Base-by-base conservation (phyloP, 2,888 invertebrate species). In the Drosophila pegasa region DNA sequence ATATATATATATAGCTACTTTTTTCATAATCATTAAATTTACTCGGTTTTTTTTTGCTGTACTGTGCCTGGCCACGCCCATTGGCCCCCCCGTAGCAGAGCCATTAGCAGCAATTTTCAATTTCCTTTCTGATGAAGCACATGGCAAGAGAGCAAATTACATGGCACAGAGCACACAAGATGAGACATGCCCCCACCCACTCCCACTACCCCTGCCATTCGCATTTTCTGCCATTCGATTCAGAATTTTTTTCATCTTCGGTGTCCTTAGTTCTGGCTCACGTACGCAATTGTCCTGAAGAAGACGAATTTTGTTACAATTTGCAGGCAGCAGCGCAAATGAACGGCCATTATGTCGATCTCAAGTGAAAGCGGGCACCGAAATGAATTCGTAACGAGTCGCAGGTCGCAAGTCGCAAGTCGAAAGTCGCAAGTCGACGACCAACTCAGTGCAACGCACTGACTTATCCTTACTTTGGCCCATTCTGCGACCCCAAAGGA, bases 51-150 rank as follows among this genome's bases (percentile, higher is more conserved):
- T 71, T 76, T 79, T 47, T 41, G 29, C 40, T 48, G 18, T 40
- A 56, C 45, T 45, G 40, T 29, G 33, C 61, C 69, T 71, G 55
- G 72, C 50, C 76, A 73, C 88, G 66, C 88, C 88, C 86, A 70
- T 61, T 27, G 54, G 57, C 45, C 20, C 37, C 12, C 25, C 25
- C 5, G 10, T 3, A 0, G 59, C 38, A 56, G 76, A 56, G 76
- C 87, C 78, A 80, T 87, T 78, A 82, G 85, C 74, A 90, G 88
- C 90, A 90, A 90, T 91, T 91, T 90, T 90, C 90, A 90, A 90
- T 90, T 91, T 90, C 90, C 90, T 91, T 91, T 90, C 88, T 90
- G 91, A 90, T 91, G 88, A 90, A 90, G 91, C 90, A 90, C 91
- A 90, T 89, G 76, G 88, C 90, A 90, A 90, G 90, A 91, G 90